Evolutionary conservation across 2,797 vertebrate genomes (phyloP).

Genomic region (Microctenopoma stevenorrisi): DNA sequence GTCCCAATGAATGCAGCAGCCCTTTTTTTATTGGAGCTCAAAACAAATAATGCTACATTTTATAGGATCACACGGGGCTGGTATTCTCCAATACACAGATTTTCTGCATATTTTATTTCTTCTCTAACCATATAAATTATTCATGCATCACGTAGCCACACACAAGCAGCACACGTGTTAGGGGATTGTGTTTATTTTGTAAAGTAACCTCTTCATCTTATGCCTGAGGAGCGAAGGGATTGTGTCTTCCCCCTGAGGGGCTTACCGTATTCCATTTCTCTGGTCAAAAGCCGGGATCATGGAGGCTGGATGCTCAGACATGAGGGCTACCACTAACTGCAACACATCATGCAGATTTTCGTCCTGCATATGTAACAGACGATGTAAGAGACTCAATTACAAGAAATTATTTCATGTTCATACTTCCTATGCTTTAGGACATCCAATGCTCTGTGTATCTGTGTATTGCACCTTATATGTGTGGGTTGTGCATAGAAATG

Average conservation of each 20-base stretch:
- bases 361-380: constrained; percentile 82
- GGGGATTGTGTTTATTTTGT: constrained; percentile 45
- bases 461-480: no score
- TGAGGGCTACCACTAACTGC: constrained; percentile 95
- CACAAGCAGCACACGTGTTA: constrained; percentile 22
- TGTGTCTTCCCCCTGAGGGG: constrained; percentile 26
- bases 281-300: constrained; percentile 98
- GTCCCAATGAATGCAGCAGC: constrained; percentile 51
- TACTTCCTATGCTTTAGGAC: no score
- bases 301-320: constrained; percentile 95
- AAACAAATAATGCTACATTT: constrained; percentile 43
- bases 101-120: constrained; percentile 38
- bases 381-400: no score
- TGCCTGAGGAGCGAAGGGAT: constrained; percentile 35
- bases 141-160: constrained; percentile 48
- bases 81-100: constrained; percentile 52
- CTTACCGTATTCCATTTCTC: constrained; percentile 94
- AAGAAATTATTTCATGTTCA: no score
- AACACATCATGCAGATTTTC: constrained; percentile 98
- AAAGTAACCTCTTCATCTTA: constrained; percentile 55
- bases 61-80: constrained; percentile 57
- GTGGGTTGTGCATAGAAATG: no score
- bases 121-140: constrained; percentile 57
- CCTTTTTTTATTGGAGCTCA: constrained; percentile 42
- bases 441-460: no score